A percentile compares a stretch with the other conserved stretches of the same genome.
Conservation (phyloP, 2,113 vertebrate genomes). For the Sebastes fasciatus region DNA sequence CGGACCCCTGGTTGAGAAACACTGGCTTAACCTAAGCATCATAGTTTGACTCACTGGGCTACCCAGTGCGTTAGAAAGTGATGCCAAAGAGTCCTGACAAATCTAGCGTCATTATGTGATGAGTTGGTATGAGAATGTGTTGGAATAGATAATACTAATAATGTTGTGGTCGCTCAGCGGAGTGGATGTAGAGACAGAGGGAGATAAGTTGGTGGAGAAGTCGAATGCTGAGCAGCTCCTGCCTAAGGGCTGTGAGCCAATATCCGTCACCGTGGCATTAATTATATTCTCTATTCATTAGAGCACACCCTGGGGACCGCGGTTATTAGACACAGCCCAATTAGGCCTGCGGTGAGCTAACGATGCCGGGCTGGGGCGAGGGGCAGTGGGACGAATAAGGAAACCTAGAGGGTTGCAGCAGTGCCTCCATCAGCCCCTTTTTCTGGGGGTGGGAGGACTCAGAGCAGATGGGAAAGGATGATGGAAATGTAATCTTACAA, state of each 20-base stretch:
- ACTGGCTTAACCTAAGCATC: no score
- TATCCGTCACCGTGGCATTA: conserved; percentile 80
- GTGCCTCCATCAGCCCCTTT: conserved; percentile 48
- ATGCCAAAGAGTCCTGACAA: no score
- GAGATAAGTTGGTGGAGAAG: conserved; percentile 64
- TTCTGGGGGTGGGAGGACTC: conserved; percentile 31
- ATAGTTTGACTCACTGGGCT: no score
- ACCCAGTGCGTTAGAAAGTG: no score
- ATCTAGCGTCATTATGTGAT: no score
- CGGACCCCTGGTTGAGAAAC: no score
- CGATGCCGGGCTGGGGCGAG: conserved; percentile 53
- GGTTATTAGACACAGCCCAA: conserved; percentile 82
- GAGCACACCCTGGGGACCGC: conserved; percentile 67
- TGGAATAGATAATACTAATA: conserved; percentile 1
- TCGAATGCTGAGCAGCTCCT: conserved; percentile 66
- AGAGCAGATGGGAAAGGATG: conserved; percentile 53
- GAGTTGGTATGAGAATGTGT: no score
- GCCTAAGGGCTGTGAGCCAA: conserved; percentile 70
- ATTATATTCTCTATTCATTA: conserved; percentile 84
- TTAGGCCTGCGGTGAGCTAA: conserved; percentile 81
- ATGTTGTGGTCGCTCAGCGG: conserved; percentile 11
- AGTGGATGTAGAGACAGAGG: conserved; percentile 44
- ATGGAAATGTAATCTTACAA: conserved; percentile 56
- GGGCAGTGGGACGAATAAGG: conserved; percentile 63
- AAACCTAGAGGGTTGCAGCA: conserved; percentile 55